Evolutionary conservation across 1,140 invertebrate species (phyloP), one percentile per base, ranked within the genome.

Genomic region (Cydia pomonella): DNA sequence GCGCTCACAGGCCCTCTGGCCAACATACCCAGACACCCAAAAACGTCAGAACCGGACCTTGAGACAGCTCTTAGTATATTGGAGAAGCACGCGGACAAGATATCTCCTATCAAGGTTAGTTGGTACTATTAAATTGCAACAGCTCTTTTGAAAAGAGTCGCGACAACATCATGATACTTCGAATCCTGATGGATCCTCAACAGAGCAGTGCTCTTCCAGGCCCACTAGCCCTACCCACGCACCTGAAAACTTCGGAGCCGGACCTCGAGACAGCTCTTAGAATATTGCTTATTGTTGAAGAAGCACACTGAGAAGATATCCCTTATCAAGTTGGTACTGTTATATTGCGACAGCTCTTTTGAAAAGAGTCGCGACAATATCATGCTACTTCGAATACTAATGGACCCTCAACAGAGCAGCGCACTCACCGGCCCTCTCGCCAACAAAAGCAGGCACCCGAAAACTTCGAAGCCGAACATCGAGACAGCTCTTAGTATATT

Each of bases 251-350:
- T 0, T 86, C 94, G 0, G 93, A 94, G 71, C 95, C 97, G 0
- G 96, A 99, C 89, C 86, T 97, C 18, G 95, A 97, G 78, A 95
- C 96, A 38, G 97, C 97, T 7, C 90, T 99, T 0, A 90, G 94
- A 72, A 88, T 99, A 50, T 89, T 99, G n/a, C n/a, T n/a, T n/a
- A n/a, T n/a, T n/a, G n/a, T n/a, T n/a, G 2, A 96, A 98, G 82
- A 95, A 96, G 73, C 96, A 98, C 90, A 97, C 97, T 0, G 94
- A 95, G 10, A 96, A 96, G 89, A 97, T 99, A 76, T 96, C 98
- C 84, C 96, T 97, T 0, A 85, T 96, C 16, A 95, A 96, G 77
- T 80, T 75, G 7, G 0, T 44, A 44, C 12, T 44, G 12, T 44
- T 16, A 44, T 44, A 95, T 38, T 95, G 95, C 75, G 80, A 91